Percentiles rank a stretch among this genome's conserved stretches.
Conservation (phyloP, 2,113 vertebrate species). For the Coregonus clupeaformis region DNA sequence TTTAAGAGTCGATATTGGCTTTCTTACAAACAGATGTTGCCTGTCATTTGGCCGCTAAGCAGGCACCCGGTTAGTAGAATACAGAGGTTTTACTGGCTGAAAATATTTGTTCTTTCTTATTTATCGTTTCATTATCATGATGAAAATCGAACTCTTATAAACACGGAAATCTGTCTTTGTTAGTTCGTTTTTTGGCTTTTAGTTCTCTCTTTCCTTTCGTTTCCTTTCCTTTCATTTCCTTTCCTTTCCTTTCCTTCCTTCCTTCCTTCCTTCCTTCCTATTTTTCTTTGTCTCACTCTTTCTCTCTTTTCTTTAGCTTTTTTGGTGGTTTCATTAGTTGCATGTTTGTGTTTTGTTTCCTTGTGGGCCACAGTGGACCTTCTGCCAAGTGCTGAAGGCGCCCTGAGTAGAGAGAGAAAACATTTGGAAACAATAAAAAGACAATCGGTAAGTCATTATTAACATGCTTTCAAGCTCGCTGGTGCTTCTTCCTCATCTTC, state of each 20-base stretch:
- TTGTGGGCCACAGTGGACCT: conserved; percentile 56
- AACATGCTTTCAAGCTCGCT: conserved; percentile 28
- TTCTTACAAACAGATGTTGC: conserved; percentile 87
- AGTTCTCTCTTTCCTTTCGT: too few species aligned
- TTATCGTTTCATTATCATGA: conserved; percentile 33
- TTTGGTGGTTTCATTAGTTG: conserved; percentile 41
- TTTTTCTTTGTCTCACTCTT: conserved; percentile 24
- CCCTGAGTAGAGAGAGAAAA: conserved; percentile 37
- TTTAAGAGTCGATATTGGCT: conserved; percentile 77
- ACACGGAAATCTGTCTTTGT: conserved; percentile 35
- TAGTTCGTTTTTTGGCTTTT: conserved; percentile 30
- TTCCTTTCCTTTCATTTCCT: too few species aligned
- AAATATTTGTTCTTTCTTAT: conserved; percentile 56
- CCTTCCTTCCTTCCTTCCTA: neutral
- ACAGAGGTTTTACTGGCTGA: conserved; percentile 66
- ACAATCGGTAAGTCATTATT: conserved; percentile 64
- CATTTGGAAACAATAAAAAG: too few species aligned
- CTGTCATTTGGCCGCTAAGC: conserved; percentile 81
- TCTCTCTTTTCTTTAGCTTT: conserved; percentile 27
- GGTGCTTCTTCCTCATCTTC: conserved; percentile 11
- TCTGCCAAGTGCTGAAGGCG: conserved; percentile 55
- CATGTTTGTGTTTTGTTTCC: conserved; percentile 31
- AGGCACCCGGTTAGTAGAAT: conserved; percentile 77
- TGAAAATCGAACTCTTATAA: conserved; percentile 55
- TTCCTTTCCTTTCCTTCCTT: conserved; percentile 9